Base-by-base conservation (phyloP, 2,797 vertebrate genomes). In the Anniella stebbinsi region DNA sequence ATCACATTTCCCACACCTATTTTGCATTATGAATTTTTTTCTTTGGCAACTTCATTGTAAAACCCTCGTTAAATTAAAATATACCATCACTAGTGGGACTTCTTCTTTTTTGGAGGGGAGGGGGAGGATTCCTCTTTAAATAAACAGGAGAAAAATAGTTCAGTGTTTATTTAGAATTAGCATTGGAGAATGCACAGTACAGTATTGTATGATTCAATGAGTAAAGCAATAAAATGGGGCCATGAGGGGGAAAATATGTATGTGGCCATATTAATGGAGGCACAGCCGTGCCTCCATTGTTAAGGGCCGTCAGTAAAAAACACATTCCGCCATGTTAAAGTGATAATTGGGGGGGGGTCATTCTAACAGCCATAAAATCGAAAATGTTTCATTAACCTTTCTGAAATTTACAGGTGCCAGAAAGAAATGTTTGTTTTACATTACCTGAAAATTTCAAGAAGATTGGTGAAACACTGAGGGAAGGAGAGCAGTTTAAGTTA, bases 21-120 rank as follows among this genome's bases (percentile, higher is more conserved):
- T 93, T 96, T 94, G 92, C 92, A 96, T 93, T 86, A 93, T 93
- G 90, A 94, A 93, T 89, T 91, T 66, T 93, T 93, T 90, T 88
- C 80, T 91, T 48, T 51, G 91, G 88, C 63, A 94, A 93, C 92
- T 80, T 90, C 83, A 38, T 77, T 91, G 67, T 80, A 86, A 67
- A 92, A 54, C 18, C 51, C 38, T 72, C n/a, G n/a, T 41, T 91
- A 88, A 92, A 89, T 41, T 76, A 92, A 93, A 93, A 90, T n/a
- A 82, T 45, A 48, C 33, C 18, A 15, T 88, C 10, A 33, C 33
- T 30, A 3, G 36, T 12, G 3, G n/a, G 33, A 8, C 25, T 3
- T n/a, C n/a, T n/a, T n/a, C n/a, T n/a, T n/a, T 57, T 92, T 48
- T 90, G 91, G 23, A 41, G 70, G 89, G 54, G 54, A 15, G 54